A percentile compares a stretch with the other conserved stretches of the same genome.
Evolutionary conservation across 37 sponge, comb jelly and placozoan species (phyloP).

Genomic region (Mnemiopsis leidyi): DNA sequence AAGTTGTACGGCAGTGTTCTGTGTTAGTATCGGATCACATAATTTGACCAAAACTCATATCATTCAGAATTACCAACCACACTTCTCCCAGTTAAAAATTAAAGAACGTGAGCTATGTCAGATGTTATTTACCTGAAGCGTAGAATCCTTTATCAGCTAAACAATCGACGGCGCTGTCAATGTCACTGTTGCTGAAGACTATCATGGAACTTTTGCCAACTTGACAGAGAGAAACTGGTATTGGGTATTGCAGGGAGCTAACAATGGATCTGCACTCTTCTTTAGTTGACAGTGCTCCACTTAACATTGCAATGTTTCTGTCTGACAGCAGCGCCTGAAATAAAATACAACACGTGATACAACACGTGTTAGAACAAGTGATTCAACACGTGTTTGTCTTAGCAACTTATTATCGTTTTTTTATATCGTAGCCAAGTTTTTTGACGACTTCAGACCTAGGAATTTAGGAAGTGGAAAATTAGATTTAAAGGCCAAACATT

Average conservation of each 20-base stretch:
- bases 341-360: no score
- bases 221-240: background rate
- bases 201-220: background rate
- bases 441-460: no score
- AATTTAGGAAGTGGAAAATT: no score
- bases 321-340: background rate
- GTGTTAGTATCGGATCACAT: no score
- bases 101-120: no score
- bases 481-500: no score
- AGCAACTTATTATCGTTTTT: no score
- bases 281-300: background rate
- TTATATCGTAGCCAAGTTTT: no score
- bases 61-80: background rate
- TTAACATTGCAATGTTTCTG: background rate
- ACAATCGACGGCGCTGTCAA: constrained; percentile 6
- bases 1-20: no score
- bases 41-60: background rate
- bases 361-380: no score
- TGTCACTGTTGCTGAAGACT: background rate
- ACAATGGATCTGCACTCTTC: background rate
- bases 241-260: background rate
- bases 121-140: background rate
- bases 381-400: no score
- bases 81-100: background rate
- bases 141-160: background rate